These are phyloP conservation scores for Cebidichthys violaceus DNA, from an alignment of 2,113 vertebrate genomes.

Conservation along the genomic window DNA sequence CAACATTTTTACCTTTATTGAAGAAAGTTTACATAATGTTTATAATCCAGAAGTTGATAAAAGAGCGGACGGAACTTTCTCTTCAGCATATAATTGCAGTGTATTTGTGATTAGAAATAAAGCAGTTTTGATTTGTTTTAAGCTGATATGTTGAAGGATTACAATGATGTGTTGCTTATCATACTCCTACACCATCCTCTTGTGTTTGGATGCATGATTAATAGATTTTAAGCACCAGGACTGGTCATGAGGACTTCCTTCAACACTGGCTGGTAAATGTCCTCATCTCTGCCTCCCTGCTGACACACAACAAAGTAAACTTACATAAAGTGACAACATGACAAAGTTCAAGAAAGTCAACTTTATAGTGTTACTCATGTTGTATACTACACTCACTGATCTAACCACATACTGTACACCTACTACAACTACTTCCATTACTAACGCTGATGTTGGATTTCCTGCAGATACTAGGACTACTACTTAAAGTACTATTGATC, in stretches of 20 bases:
- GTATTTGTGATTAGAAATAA: neutral
- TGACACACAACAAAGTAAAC: slow-evolving; percentile 24
- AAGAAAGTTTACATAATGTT: neutral
- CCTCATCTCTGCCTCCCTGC: slow-evolving; percentile 43
- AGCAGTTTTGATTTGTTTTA: neutral
- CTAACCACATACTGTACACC: neutral
- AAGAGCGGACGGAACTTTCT: neutral
- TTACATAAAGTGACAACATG: neutral
- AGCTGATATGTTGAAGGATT: neutral
- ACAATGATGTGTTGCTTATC: neutral
- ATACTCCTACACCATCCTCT: rapidly evolving
- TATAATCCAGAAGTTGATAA: neutral
- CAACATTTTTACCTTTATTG: neutral
- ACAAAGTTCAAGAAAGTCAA: neutral
- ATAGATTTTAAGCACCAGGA: slow-evolving; percentile 26
- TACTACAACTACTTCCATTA: neutral
- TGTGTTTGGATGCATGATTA: neutral
- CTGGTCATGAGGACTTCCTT: slow-evolving; percentile 31
- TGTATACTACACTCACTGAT: neutral
- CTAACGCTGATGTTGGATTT: neutral
- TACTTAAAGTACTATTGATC: neutral
- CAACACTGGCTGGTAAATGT: slow-evolving; percentile 33
- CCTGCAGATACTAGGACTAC: neutral
- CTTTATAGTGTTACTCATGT: neutral
- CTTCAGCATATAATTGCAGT: neutral